Evolutionary conservation across 1,140 invertebrate genomes (phyloP).

Genomic region (Cherax quadricarinatus): DNA sequence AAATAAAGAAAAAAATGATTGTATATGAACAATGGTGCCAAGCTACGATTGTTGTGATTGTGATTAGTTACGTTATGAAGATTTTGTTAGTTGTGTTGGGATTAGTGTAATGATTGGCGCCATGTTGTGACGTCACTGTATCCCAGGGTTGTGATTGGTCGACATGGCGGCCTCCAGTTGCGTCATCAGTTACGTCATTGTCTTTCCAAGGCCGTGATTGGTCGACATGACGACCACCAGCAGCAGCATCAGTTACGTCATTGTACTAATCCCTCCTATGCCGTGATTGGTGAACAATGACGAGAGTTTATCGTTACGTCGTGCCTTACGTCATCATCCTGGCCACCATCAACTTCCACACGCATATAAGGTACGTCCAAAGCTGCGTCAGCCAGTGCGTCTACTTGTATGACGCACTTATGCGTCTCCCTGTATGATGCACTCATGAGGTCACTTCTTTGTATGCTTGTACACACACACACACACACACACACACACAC

Average conservation of each 20-base stretch:
- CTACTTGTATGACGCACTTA: no score
- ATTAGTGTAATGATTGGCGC: background rate
- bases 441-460: no score
- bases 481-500: no score
- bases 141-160: background rate
- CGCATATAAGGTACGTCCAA: slow-evolving; percentile 32
- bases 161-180: background rate
- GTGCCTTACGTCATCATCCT: slow-evolving; percentile 45
- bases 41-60: no score
- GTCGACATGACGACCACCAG: background rate
- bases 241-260: slow-evolving; percentile 27
- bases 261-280: background rate
- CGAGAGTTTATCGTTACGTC: slow-evolving; percentile 34
- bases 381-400: no score
- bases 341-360: slow-evolving; percentile 49
- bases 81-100: background rate
- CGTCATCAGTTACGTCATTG: slow-evolving; percentile 28
- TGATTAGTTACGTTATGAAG: no score
- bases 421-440: no score
- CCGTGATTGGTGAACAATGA: slow-evolving; percentile 43
- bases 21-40: background rate
- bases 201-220: background rate
- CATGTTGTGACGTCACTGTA: background rate
- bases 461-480: no score
- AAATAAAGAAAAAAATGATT: background rate